These are phyloP conservation scores for Druon quercuslanigerum DNA, from an alignment of 1,140 invertebrate genomes.

Conservation along the genomic window DNA sequence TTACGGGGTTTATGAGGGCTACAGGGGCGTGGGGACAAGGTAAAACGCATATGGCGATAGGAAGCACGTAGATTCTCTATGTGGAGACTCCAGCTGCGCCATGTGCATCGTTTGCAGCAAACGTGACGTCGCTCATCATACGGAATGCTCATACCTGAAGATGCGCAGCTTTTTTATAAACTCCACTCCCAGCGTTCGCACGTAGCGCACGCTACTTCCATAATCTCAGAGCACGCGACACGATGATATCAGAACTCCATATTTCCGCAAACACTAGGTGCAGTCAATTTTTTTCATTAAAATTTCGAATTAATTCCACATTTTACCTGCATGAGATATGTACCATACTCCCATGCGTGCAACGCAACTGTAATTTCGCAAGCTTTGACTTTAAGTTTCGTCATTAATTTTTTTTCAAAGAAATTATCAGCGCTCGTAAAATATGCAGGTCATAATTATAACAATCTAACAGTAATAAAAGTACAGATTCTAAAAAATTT, in stretches of 20 bases:
- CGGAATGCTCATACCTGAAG: conserved; percentile 6
- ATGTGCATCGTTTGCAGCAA: conserved; percentile 26
- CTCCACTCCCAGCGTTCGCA: conserved; percentile 19
- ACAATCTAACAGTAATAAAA: too few species aligned
- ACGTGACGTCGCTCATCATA: conserved; percentile 25
- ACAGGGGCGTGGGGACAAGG: conserved; percentile 18
- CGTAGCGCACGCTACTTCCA: conserved; percentile 25
- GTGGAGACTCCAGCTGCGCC: conserved; percentile 25
- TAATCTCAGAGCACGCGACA: conserved; percentile 30
- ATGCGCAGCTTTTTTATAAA: conserved; percentile 17
- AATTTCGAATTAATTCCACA: conserved; percentile 24
- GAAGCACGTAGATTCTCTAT: conserved; percentile 26
- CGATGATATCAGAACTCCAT: conserved; percentile 18
- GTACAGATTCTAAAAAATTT: too few species aligned
- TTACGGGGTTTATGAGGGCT: conserved; percentile 38
- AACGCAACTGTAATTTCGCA: not conserved
- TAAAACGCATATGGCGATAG: conserved; percentile 32
- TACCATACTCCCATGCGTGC: conserved; percentile 9
- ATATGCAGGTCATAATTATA: too few species aligned
- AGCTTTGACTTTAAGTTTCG: not conserved
- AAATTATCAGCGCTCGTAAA: not conserved
- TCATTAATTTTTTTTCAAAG: not conserved
- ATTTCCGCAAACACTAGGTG: conserved; percentile 9
- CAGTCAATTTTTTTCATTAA: conserved; percentile 24
- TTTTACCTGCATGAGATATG: conserved; percentile 7